A percentile compares a stretch with the other conserved stretches of the same genome.
Conservation (phyloP, 2,888 invertebrate species). For the Lithosia quadra region DNA sequence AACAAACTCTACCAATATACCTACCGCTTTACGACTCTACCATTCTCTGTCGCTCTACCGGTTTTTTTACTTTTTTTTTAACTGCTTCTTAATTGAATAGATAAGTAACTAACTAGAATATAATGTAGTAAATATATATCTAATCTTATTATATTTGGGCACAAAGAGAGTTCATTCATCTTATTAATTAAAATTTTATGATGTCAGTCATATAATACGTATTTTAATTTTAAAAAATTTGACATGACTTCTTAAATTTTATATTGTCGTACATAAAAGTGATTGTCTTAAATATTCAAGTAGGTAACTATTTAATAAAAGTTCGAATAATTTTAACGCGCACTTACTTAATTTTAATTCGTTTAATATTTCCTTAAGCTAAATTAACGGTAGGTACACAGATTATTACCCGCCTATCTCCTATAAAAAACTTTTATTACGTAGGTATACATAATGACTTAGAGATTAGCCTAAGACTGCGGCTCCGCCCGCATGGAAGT, state of each 20-base stretch:
- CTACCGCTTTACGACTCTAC: neutral
- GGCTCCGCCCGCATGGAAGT: no score
- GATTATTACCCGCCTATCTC: conserved; percentile 13
- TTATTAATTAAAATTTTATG: conserved; percentile 1
- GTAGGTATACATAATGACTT: conserved; percentile 32
- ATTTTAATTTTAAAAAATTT: neutral
- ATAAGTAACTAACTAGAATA: conserved; percentile 2
- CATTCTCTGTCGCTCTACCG: no score
- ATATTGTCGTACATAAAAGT: neutral
- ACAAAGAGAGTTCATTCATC: neutral
- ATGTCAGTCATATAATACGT: neutral
- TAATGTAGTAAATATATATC: neutral
- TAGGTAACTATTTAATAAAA: neutral
- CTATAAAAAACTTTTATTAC: conserved; percentile 42
- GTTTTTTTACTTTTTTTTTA: neutral
- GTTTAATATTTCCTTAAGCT: no score
- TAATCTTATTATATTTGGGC: neutral
- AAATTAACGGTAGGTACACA: neutral
- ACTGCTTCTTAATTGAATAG: neutral
- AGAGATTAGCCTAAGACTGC: no score
- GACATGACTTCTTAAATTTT: neutral
- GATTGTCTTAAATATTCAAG: neutral
- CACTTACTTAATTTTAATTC: no score
- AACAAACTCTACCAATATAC: neutral
- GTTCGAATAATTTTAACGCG: no score